phyloP scores from a whole-genome alignment of 2,888 invertebrate species.

The Lithophane ornitopus region DNA sequence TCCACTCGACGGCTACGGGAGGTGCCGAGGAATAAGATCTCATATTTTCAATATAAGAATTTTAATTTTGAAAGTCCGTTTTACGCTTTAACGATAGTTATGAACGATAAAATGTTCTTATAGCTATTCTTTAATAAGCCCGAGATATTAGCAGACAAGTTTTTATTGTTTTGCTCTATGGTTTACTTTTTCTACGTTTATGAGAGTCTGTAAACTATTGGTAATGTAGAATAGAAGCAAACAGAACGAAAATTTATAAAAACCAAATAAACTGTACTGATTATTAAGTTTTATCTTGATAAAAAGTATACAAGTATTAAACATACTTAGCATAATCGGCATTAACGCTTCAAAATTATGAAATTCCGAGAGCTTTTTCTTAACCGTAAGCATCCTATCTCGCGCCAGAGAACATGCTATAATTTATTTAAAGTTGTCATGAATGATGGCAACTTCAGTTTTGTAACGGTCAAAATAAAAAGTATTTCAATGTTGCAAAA shows the following conservation, averaged over 20 bases:
- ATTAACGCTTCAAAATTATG: slow-evolving; percentile 45
- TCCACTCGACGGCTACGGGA: slow-evolving; percentile 52
- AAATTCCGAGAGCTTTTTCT: slow-evolving; percentile 45
- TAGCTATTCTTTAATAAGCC: background rate
- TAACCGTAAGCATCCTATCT: slow-evolving; percentile 56
- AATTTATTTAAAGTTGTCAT: slow-evolving; percentile 59
- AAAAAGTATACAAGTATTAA: slow-evolving; percentile 23
- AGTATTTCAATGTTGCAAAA: slow-evolving; percentile 54
- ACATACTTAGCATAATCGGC: slow-evolving; percentile 49
- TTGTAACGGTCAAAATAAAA: slow-evolving; percentile 55
- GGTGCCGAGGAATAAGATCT: slow-evolving; percentile 48
- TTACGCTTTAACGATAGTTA: slow-evolving; percentile 7
- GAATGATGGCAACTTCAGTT: slow-evolving; percentile 41
- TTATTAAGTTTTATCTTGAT: slow-evolving; percentile 3
- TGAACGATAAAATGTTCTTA: background rate
- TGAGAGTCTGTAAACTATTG: background rate
- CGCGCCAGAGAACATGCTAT: slow-evolving; percentile 29
- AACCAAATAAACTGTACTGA: background rate
- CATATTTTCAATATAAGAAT: slow-evolving; percentile 32
- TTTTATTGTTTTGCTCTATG: background rate
- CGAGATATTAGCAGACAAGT: background rate
- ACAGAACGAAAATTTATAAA: background rate
- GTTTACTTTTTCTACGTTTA: background rate
- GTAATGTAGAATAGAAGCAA: background rate
- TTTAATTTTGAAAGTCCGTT: slow-evolving; percentile 26